phyloP scores from a whole-genome alignment of 2,888 invertebrate species.

The Coremacera marginata region DNA sequence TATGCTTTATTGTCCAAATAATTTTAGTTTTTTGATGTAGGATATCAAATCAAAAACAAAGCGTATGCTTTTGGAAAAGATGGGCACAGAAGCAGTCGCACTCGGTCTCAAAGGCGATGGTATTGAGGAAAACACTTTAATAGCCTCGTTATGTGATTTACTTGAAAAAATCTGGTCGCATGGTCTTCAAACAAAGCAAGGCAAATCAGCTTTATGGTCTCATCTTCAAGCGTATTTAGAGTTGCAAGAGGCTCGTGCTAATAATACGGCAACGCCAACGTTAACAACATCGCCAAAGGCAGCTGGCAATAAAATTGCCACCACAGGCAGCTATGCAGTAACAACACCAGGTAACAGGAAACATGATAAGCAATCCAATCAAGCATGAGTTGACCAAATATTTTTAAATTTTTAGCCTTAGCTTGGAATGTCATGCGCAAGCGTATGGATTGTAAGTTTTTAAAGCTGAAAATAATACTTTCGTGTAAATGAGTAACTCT shows the following conservation, averaged over 20 bases:
- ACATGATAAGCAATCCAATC: neutral
- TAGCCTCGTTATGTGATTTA: conserved; percentile 97
- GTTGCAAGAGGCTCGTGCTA: conserved; percentile 75
- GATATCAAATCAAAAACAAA: conserved; percentile 96
- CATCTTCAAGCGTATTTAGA: conserved; percentile 93
- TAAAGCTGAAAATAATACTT: neutral
- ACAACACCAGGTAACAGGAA: conserved; percentile 52
- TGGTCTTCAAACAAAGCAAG: conserved; percentile 94
- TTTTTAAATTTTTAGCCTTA: conserved; percentile 74
- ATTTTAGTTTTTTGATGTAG: conserved; percentile 67
- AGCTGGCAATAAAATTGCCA: conserved; percentile 52
- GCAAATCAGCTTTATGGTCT: conserved; percentile 97
- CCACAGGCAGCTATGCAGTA: conserved; percentile 47
- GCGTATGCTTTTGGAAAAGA: conserved; percentile 98
- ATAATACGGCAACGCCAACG: conserved; percentile 60
- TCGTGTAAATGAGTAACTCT: neutral
- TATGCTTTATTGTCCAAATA: too few species aligned
- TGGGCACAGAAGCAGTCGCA: conserved; percentile 97
- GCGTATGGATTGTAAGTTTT: conserved; percentile 88
- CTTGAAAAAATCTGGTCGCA: conserved; percentile 98
- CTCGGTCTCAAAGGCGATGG: conserved; percentile 90
- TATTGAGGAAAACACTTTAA: conserved; percentile 97
- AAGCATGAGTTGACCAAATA: neutral
- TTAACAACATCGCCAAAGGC: conserved; percentile 38
- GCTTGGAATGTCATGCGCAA: conserved; percentile 94